Conservation (phyloP, 2,888 invertebrate genomes). For the Myathropa florea region DNA sequence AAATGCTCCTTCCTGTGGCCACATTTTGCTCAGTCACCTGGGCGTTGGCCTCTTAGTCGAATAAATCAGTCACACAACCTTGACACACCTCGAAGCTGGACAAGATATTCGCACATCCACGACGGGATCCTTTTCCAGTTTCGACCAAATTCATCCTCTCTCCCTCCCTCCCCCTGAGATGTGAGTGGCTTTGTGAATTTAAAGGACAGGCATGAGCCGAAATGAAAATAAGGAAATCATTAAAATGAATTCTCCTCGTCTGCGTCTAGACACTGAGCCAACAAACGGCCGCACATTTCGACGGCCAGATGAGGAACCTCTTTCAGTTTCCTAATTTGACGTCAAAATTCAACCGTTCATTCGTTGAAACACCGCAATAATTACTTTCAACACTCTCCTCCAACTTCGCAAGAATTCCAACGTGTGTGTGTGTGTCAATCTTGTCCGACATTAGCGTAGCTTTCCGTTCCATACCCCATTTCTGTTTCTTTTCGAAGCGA, state of each 20-base stretch:
- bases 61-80: background rate
- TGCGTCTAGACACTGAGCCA: background rate
- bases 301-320: background rate
- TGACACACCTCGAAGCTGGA: background rate
- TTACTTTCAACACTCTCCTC: conserved; percentile 50
- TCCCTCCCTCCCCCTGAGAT: background rate
- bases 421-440: conserved; percentile 29
- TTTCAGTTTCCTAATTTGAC: background rate
- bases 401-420: conserved; percentile 22
- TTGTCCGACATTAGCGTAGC: conserved; percentile 16
- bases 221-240: background rate
- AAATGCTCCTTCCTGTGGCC: no score
- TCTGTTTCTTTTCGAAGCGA: conserved; percentile 17
- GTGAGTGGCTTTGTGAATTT: background rate
- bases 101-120: background rate
- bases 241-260: background rate
- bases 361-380: conserved; percentile 58
- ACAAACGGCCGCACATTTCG: background rate
- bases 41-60: background rate
- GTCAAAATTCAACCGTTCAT: background rate
- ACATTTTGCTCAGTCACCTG: background rate
- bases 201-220: background rate
- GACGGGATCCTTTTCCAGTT: background rate
- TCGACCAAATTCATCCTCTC: background rate
- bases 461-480: background rate